Evolutionary conservation across 2,797 vertebrate species (phyloP).

Genomic region (Cryptoblepharus egeriae): DNA sequence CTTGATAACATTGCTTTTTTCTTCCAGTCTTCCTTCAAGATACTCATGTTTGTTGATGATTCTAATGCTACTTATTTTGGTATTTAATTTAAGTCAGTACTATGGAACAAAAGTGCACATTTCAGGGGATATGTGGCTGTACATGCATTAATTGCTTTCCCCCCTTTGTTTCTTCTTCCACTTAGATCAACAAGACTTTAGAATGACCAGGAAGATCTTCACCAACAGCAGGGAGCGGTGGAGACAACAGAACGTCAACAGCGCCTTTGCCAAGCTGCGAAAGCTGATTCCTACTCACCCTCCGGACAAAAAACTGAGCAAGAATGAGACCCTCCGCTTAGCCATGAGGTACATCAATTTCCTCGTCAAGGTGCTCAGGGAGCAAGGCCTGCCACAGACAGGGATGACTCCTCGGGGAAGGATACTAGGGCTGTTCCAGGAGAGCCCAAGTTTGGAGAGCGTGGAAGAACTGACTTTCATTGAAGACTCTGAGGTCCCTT

Average conservation of each 20-base stretch:
- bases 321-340: slow-evolving; percentile 95
- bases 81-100: background rate
- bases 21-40: background rate
- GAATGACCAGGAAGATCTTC: slow-evolving; percentile 96
- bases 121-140: too few species aligned
- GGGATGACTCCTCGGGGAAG: slow-evolving; percentile 65
- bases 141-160: background rate
- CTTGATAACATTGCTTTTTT: background rate
- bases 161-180: background rate
- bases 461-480: slow-evolving; percentile 78
- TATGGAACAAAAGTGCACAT: background rate
- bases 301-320: slow-evolving; percentile 97
- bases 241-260: slow-evolving; percentile 98
- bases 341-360: slow-evolving; percentile 99
- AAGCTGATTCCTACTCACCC: slow-evolving; percentile 97
- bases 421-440: slow-evolving; percentile 76
- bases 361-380: slow-evolving; percentile 91
- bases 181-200: slow-evolving; percentile 46
- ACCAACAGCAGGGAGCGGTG: slow-evolving; percentile 94
- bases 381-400: slow-evolving; percentile 84
- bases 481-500: slow-evolving; percentile 82
- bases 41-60: background rate
- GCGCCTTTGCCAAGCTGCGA: slow-evolving; percentile 92
- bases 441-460: slow-evolving; percentile 61
- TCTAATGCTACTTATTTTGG: background rate